phyloP scores from a whole-genome alignment of 1,140 invertebrate genomes.

The Pissodes strobi region DNA sequence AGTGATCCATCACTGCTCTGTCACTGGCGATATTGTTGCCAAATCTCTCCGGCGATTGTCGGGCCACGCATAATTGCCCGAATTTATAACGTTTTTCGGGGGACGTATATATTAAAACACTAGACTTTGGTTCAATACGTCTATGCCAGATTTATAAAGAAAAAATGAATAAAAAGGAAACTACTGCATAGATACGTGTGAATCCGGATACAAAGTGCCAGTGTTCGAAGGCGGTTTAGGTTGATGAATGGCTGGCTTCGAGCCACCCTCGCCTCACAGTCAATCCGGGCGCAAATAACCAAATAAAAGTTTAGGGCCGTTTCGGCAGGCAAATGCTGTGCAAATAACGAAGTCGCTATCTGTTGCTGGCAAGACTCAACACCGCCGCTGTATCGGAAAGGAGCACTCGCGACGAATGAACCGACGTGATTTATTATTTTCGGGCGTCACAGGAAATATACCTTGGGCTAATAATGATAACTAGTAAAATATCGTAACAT shows the following conservation, averaged over 20 bases:
- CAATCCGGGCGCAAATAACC: slow-evolving; percentile 15
- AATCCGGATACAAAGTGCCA: no score
- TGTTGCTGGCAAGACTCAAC: slow-evolving; percentile 29
- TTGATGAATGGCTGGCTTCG: slow-evolving; percentile 15
- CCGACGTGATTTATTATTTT: slow-evolving; percentile 22
- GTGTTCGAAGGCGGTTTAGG: no score
- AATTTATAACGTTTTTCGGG: slow-evolving; percentile 8
- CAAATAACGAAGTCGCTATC: slow-evolving; percentile 19
- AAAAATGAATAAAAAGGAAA: no score
- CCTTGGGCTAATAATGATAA: no score
- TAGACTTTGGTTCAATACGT: no score
- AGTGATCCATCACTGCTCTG: slow-evolving; percentile 27
- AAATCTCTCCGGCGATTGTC: slow-evolving; percentile 18
- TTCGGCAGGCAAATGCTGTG: slow-evolving; percentile 19
- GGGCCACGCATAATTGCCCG: slow-evolving; percentile 18
- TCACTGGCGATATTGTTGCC: slow-evolving; percentile 20
- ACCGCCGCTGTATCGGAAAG: slow-evolving; percentile 22
- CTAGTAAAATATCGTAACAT: no score
- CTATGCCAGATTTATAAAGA: no score
- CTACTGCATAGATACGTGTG: no score
- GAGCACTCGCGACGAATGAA: slow-evolving; percentile 12
- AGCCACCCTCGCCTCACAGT: slow-evolving; percentile 15
- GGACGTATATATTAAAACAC: no score
- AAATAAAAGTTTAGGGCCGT: slow-evolving; percentile 10
- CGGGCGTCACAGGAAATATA: no score